Base-by-base conservation (phyloP, 92 coral and sea anemone species). In the Zoanthus sansibaricus region DNA sequence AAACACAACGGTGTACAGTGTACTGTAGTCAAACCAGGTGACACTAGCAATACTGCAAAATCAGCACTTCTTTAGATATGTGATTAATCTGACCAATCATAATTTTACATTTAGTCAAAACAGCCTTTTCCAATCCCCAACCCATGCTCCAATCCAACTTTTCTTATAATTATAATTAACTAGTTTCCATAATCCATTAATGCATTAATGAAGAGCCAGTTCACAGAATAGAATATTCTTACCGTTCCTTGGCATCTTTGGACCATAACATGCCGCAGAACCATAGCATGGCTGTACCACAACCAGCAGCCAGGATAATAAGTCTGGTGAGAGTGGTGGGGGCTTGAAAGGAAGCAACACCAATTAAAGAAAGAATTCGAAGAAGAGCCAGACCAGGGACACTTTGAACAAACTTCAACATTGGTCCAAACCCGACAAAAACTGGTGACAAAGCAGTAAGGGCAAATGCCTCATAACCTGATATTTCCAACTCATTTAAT, bases 201-300 rank as follows among this genome's bases (percentile, higher is more conserved):
- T 25, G 25, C 25, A 25, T 25, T 25, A 0, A 25, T 25, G 25
- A 25, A 25, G 25, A 25, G 25, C 25, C 25, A 25, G 25, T 25
- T 25, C 42, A 37, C 42, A 37, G 42, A 37, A 37, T 37, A 37
- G 15, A 71, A 17, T 17, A 37, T 1, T 13, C 52, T 69, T 85
- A 96, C 99, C 99, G 93, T 87, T 96, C 99, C 83, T 89, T 95
- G 17, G 94, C 91, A 73, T 91, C 92, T 75, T 90, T 92, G 67
- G 93, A 91, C 99, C 99, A 96, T 47, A 94, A 82, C 71, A 95
- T 87, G 42, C 99, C 99, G 87, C 99, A 96, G 77, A 96, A 95
- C 99, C 99, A 96, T 51, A 96, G 89, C 99, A 96, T 96, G 32
- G 96, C 99, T 3, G 92, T 88, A 7, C 99, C 99, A 87, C 99